These are phyloP conservation scores for Mimachlamys varia DNA, from an alignment of 2,888 invertebrate species.

Conservation along the genomic window DNA sequence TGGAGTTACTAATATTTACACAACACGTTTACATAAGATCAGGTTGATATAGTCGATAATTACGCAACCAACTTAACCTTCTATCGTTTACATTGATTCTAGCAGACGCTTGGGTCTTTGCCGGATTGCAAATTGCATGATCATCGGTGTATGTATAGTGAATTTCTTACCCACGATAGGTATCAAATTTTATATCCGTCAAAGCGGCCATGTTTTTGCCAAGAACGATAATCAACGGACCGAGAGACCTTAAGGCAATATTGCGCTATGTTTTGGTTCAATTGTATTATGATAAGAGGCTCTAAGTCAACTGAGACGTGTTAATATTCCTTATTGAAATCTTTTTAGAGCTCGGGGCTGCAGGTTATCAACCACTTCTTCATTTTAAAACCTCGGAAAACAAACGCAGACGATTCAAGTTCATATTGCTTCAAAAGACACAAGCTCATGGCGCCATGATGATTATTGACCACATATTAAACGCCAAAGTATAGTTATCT, in stretches of 20 bases:
- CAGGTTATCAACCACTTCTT: not conserved
- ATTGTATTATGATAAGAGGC: not conserved
- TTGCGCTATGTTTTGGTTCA: not conserved
- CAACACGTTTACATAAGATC: no score
- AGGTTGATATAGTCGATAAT: no score
- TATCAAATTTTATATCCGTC: no score
- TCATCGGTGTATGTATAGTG: no score
- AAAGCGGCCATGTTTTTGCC: no score
- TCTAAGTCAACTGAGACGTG: not conserved
- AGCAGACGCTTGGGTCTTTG: no score
- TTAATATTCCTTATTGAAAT: not conserved
- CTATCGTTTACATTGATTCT: no score
- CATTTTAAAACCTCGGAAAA: not conserved
- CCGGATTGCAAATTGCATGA: no score
- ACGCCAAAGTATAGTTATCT: not conserved
- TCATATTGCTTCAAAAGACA: not conserved
- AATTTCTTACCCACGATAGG: no score
- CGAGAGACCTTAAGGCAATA: not conserved
- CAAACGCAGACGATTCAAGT: conserved; percentile 24
- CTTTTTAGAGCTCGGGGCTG: not conserved
- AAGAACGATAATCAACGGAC: no score
- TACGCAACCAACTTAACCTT: no score
- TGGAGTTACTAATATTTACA: no score
- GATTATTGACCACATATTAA: not conserved
- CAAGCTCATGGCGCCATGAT: not conserved